These are phyloP conservation scores for Menidia menidia DNA, from an alignment of 2,797 vertebrate species.

Conservation along the genomic window DNA sequence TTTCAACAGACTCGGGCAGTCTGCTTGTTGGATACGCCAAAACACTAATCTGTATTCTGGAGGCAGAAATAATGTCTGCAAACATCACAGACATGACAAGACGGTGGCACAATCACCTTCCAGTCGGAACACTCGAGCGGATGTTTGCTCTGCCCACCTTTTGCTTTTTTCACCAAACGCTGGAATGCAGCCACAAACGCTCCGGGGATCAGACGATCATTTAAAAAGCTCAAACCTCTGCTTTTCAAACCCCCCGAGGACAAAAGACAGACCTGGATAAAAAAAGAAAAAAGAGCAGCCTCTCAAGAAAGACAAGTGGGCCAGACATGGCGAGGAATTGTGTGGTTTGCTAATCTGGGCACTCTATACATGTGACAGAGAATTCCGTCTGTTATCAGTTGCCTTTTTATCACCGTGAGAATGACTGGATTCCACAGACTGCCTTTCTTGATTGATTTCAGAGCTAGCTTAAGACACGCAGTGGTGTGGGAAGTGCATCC, in stretches of 20 bases:
- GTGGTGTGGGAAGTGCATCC: constrained; percentile 28
- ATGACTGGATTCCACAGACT: constrained; percentile 2
- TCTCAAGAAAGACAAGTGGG: not conserved
- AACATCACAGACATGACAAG: constrained; percentile 10
- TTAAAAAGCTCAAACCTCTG: constrained; percentile 32
- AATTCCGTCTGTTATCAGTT: constrained; percentile 54
- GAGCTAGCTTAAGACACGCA: not conserved
- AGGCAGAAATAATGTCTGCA: constrained; percentile 4
- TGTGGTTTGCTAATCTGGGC: constrained; percentile 33
- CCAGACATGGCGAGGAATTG: constrained; percentile 21
- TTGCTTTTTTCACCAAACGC: constrained; percentile 5
- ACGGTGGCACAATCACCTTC: not conserved
- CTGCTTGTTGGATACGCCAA: constrained; percentile 15
- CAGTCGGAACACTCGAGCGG: constrained; percentile 4
- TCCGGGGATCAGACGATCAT: constrained; percentile 30
- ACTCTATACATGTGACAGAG: constrained; percentile 36
- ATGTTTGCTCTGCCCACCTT: constrained; percentile 4
- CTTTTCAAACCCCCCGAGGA: constrained; percentile 16
- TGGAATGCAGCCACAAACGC: constrained; percentile 8
- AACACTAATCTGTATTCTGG: constrained; percentile 7
- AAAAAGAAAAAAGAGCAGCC: constrained; percentile 20
- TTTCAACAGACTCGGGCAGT: constrained; percentile 40
- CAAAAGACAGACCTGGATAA: constrained; percentile 28
- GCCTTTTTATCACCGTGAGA: constrained; percentile 13
- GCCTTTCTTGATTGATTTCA: not conserved